phyloP scores from a whole-genome alignment of 2,797 vertebrate species.

The Hipposideros larvatus region DNA sequence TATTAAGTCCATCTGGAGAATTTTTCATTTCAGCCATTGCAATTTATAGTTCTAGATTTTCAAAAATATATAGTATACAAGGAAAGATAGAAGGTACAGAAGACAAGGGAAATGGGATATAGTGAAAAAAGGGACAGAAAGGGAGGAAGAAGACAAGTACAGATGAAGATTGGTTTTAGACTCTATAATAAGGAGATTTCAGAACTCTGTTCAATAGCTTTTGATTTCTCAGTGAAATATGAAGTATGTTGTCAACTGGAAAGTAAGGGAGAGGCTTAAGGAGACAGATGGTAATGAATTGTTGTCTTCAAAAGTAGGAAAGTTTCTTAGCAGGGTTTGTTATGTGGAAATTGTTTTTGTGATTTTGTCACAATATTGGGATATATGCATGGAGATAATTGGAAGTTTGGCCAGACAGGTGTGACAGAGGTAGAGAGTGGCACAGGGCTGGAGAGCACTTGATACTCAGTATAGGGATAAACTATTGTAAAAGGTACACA shows the following conservation, averaged over 20 bases:
- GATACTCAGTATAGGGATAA: background rate
- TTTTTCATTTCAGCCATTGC: conserved; percentile 47
- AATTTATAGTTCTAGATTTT: conserved; percentile 13
- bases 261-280: background rate
- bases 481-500: background rate
- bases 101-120: background rate
- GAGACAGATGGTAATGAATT: background rate
- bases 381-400: background rate
- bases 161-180: background rate
- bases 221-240: conserved; percentile 28
- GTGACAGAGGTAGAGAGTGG: background rate
- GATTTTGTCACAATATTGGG: background rate
- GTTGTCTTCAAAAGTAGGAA: background rate
- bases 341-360: background rate
- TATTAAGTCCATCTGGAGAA: background rate
- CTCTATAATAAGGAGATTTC: background rate
- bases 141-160: background rate
- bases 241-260: background rate
- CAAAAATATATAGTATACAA: background rate
- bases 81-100: background rate
- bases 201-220: background rate
- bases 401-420: background rate
- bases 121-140: background rate
- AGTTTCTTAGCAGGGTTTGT: background rate
- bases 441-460: background rate